Percentiles rank a stretch among this genome's conserved stretches.
Conservation (phyloP, 2,888 invertebrate genomes). For the Eupithecia centaureata region DNA sequence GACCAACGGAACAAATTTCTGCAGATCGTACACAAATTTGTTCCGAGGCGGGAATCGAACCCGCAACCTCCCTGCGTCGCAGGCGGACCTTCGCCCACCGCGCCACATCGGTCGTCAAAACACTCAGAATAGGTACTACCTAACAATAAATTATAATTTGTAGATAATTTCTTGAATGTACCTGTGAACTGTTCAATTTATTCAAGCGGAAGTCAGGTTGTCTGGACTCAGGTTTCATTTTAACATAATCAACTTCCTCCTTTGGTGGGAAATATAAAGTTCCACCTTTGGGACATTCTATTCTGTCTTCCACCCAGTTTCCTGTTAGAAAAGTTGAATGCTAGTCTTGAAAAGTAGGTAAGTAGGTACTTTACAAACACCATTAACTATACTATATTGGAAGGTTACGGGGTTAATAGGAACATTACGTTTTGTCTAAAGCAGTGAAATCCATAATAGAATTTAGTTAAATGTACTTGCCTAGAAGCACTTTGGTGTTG, state of each 20-base stretch:
- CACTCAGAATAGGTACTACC: background rate
- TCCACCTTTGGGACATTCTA: constrained; percentile 67
- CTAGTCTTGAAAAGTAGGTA: background rate
- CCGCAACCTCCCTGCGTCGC: too few species aligned
- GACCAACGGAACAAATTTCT: too few species aligned
- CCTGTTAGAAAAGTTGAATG: constrained; percentile 49
- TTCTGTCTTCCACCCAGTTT: constrained; percentile 78
- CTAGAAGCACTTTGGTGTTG: constrained; percentile 65
- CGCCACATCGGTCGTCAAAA: too few species aligned
- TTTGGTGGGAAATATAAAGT: constrained; percentile 70
- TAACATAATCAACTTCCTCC: constrained; percentile 61
- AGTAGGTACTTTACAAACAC: background rate
- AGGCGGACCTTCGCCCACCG: too few species aligned
- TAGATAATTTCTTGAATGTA: too few species aligned
- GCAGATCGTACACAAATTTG: too few species aligned
- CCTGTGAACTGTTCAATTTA: constrained; percentile 68
- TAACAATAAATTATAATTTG: background rate
- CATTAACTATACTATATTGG: background rate
- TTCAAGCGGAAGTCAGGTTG: constrained; percentile 69
- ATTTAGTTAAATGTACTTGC: constrained; percentile 52
- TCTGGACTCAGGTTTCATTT: constrained; percentile 66
- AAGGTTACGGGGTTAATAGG: too few species aligned
- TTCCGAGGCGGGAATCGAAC: too few species aligned
- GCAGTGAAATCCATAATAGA: background rate
- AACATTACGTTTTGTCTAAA: too few species aligned